phyloP scores from a whole-genome alignment of 2,113 vertebrate genomes.

The Chaenogobius annularis region DNA sequence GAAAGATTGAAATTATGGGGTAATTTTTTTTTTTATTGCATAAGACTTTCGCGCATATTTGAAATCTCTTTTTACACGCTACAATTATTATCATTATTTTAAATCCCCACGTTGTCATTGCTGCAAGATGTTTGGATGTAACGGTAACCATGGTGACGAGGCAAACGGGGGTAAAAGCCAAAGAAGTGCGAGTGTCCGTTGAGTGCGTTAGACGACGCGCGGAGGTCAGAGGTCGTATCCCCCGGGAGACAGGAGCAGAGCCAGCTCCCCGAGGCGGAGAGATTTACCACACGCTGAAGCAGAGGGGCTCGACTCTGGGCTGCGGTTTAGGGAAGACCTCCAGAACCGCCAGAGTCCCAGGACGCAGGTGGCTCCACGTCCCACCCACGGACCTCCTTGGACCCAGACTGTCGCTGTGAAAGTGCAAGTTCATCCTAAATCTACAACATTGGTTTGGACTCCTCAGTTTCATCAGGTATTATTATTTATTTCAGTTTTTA shows the following conservation, averaged over 20 bases:
- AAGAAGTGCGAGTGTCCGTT: neutral
- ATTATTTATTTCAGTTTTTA: too few species aligned
- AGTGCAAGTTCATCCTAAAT: neutral
- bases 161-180: constrained; percentile 8
- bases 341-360: neutral
- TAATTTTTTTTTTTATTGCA: too few species aligned
- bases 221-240: constrained; percentile 26
- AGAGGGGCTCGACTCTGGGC: neutral
- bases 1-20: too few species aligned
- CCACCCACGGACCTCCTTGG: neutral
- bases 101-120: neutral
- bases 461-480: too few species aligned
- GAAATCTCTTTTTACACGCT: too few species aligned
- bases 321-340: neutral
- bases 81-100: too few species aligned
- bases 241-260: neutral
- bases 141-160: constrained; percentile 6
- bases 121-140: neutral
- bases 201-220: neutral
- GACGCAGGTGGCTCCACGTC: neutral
- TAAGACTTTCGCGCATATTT: too few species aligned
- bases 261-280: constrained; percentile 3
- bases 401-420: neutral
- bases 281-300: neutral
- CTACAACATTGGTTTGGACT: neutral